A percentile compares a stretch with the other conserved stretches of the same genome.
These are phyloP conservation scores for Scolopax rusticola DNA, from an alignment of 2,797 vertebrate genomes.

Conservation along the genomic window DNA sequence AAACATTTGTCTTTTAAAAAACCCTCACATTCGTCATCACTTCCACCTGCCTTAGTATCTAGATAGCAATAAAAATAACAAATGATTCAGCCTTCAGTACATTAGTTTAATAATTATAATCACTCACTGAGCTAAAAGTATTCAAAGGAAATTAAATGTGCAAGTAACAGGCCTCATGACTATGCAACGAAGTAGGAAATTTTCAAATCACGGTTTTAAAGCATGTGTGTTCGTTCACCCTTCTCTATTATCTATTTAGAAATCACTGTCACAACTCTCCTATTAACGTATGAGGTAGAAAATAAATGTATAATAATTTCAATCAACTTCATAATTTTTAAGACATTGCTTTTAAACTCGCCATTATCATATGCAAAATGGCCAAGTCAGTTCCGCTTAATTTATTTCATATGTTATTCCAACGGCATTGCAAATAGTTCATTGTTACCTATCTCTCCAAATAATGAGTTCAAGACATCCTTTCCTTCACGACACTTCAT, in stretches of 20 bases:
- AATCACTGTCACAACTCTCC: slow-evolving; percentile 44
- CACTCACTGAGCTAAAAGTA: background rate
- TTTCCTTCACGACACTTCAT: background rate
- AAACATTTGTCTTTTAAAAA: background rate
- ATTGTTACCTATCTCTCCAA: slow-evolving; percentile 26
- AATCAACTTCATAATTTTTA: slow-evolving; percentile 58
- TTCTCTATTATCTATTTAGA: slow-evolving; percentile 63
- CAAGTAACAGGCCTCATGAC: slow-evolving; percentile 42
- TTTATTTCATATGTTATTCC: slow-evolving; percentile 46
- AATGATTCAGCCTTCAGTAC: background rate
- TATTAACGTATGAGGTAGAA: slow-evolving; percentile 59
- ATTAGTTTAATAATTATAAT: slow-evolving; percentile 30
- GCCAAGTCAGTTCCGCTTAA: slow-evolving; percentile 49
- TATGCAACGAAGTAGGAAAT: slow-evolving; percentile 54
- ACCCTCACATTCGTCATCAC: background rate
- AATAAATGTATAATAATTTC: slow-evolving; percentile 70
- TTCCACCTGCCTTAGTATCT: background rate
- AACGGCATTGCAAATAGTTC: slow-evolving; percentile 48
- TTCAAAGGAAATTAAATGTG: slow-evolving; percentile 43
- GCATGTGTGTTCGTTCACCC: background rate
- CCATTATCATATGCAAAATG: slow-evolving; percentile 38
- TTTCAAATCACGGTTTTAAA: slow-evolving; percentile 1
- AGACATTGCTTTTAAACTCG: slow-evolving; percentile 37
- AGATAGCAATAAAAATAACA: slow-evolving; percentile 15
- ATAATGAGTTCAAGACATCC: slow-evolving; percentile 32